Evolutionary conservation across 2,113 vertebrate species (phyloP), one percentile per base, ranked within the genome.

Genomic region (Nannospalax galili): DNA sequence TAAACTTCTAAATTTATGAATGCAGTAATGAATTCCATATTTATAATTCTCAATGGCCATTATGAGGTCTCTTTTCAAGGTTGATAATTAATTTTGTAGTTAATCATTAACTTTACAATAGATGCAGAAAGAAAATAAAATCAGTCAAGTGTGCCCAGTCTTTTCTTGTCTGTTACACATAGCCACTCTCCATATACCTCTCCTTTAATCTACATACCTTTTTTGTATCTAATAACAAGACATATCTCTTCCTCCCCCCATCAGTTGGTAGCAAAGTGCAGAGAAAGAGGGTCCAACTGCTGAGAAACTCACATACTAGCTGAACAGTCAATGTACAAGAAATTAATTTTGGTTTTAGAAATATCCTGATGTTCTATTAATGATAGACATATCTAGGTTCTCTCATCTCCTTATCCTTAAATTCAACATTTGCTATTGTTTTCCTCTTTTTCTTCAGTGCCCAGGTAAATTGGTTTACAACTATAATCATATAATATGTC

Each of bases 301-400:
- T 6, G 3, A 10, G 9, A 35, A 28, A 5, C 60, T 92, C 84
- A 78, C 16, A 42, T 82, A 24, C 28, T 15, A 84, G 81, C 4
- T 88, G 11, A 67, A 20, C 32, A 37, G 14, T 19, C 40, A 52
- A 52, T 65, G 78, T 30, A 52, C 67, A 20, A 60, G 22, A 77
- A 58, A 26, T 35, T 70, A 32, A 22, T 35, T 93, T 82, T 79
- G 70, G 65, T 96, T 97, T 96, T 94, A 96, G 94, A 93, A 64
- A 97, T 96, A 94, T 97, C 97, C 98, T 95, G 94, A 95, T 97
- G 97, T 97, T 96, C 95, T 96, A 3, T 91, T 52, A 78, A 40
- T 82, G 78, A 90, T 93, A 88, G 69, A 26, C 94, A 97, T 91
- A 92, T 97, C 70, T 90, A 82, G 92, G 69, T 80, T 93, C 97